phyloP scores from a whole-genome alignment of 2,888 invertebrate genomes.

The Argynnis bischoffii region DNA sequence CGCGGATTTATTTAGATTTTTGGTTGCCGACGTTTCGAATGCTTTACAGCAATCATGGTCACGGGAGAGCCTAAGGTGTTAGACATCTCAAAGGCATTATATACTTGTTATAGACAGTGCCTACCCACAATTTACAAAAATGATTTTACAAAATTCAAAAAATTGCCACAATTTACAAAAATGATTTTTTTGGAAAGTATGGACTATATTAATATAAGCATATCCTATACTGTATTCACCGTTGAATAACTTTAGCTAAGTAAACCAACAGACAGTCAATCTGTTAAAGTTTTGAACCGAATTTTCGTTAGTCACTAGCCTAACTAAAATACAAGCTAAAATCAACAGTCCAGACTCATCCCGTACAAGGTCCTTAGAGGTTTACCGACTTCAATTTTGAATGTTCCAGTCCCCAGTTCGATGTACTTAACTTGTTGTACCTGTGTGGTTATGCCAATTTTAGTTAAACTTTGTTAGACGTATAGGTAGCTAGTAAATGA shows the following conservation, averaged over 20 bases:
- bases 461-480: background rate
- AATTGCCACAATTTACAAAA: too few relatives aligned
- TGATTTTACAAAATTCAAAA: too few relatives aligned
- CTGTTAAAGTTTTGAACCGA: constrained; percentile 19
- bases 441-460: background rate
- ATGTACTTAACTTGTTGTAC: constrained; percentile 4
- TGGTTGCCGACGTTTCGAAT: too few relatives aligned
- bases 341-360: constrained; percentile 19
- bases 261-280: constrained; percentile 13
- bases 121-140: too few relatives aligned
- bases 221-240: background rate
- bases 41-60: too few relatives aligned
- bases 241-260: constrained; percentile 4
- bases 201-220: too few relatives aligned
- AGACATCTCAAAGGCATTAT: too few relatives aligned
- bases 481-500: too few relatives aligned
- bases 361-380: constrained; percentile 13
- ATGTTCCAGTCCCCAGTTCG: background rate
- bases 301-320: constrained; percentile 18
- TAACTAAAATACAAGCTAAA: constrained; percentile 20
- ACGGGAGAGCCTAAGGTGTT: too few relatives aligned
- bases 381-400: constrained; percentile 11
- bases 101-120: too few relatives aligned
- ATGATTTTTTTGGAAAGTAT: too few relatives aligned
- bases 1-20: too few relatives aligned